phyloP scores from a whole-genome alignment of 2,113 vertebrate genomes.

The Bufo gargarizans region DNA sequence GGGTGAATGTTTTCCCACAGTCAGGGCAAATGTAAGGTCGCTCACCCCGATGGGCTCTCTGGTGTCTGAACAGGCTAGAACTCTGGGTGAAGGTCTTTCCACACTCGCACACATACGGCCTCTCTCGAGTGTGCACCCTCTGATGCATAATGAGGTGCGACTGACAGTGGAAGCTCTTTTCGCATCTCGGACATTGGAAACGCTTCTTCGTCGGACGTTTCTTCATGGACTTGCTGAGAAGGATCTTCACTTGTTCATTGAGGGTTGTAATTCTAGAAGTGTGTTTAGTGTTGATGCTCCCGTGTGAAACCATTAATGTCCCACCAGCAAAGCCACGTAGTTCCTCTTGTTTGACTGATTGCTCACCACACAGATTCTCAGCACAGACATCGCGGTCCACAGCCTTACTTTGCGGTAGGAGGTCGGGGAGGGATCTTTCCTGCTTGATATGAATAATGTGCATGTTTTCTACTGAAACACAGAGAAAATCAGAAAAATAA shows the following conservation, averaged over 20 bases:
- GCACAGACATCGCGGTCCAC: neutral
- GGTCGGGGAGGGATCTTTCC: slow-evolving; percentile 5
- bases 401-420: neutral
- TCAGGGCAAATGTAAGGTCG: slow-evolving; percentile 47
- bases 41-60: slow-evolving; percentile 55
- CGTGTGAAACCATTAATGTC: neutral
- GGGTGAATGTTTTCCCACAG: slow-evolving; percentile 56
- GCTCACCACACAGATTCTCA: too few relatives aligned
- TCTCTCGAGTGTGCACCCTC: slow-evolving; percentile 50
- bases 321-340: neutral
- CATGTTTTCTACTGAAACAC: slow-evolving; percentile 25
- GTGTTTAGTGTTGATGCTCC: neutral
- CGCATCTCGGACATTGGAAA: slow-evolving; percentile 40
- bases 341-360: neutral
- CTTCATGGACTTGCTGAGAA: neutral
- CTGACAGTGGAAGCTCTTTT: slow-evolving; percentile 48
- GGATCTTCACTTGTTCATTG: neutral
- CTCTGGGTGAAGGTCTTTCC: slow-evolving; percentile 57
- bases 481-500: slow-evolving; percentile 33
- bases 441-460: slow-evolving; percentile 40
- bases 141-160: slow-evolving; percentile 51
- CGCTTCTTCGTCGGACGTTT: slow-evolving; percentile 29
- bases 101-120: slow-evolving; percentile 56
- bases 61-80: slow-evolving; percentile 54
- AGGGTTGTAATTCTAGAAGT: neutral